Conservation (phyloP, 2,113 vertebrate genomes). For the Cercocebus atys region DNA sequence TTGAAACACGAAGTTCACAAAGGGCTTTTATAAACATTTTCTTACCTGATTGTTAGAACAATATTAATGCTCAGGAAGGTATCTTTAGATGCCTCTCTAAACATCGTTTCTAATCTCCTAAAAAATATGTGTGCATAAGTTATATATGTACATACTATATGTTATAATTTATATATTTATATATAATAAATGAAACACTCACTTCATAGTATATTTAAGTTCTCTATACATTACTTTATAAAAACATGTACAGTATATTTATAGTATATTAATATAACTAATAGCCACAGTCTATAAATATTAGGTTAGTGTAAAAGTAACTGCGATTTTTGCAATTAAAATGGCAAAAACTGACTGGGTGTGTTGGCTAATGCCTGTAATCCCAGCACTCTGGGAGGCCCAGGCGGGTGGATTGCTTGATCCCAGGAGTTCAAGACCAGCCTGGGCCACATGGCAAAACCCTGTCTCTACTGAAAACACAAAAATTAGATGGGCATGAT, state of each 20-base stretch:
- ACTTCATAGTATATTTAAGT: neutral
- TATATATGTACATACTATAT: neutral
- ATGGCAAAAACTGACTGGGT: too few relatives aligned
- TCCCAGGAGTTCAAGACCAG: too few relatives aligned
- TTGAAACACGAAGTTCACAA: neutral
- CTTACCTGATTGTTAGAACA: conserved; percentile 7
- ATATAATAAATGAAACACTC: neutral
- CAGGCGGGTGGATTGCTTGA: too few relatives aligned
- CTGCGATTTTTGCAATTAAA: too few relatives aligned
- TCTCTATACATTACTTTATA: neutral
- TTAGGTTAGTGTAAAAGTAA: neutral
- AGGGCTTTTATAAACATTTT: conserved; percentile 6
- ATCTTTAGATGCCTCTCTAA: neutral
- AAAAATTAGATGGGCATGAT: too few relatives aligned
- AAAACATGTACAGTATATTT: neutral
- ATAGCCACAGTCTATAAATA: neutral
- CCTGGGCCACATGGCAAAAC: too few relatives aligned
- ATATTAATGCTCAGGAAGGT: neutral
- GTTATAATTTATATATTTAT: neutral
- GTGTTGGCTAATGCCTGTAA: too few relatives aligned
- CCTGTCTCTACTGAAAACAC: too few relatives aligned
- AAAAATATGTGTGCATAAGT: neutral
- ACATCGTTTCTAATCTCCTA: neutral
- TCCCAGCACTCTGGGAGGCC: too few relatives aligned
- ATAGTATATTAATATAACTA: neutral